These are phyloP conservation scores for Lepisosteus osseus DNA, from an alignment of 2,113 vertebrate genomes.

Conservation along the genomic window DNA sequence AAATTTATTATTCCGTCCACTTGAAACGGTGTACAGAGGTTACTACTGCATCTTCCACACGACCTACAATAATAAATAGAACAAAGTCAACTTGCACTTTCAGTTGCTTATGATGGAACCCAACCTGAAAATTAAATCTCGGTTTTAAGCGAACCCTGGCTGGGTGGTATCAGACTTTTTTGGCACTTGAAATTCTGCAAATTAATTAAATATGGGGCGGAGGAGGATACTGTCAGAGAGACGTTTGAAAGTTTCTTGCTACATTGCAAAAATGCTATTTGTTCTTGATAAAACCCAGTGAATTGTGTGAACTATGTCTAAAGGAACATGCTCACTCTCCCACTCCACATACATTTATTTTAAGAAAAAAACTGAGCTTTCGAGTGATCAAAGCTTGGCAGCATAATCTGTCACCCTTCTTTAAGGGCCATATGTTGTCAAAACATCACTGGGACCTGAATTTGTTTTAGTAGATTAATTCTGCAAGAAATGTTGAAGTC, in stretches of 20 bases:
- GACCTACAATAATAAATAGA: slow-evolving; percentile 64
- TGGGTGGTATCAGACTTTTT: neutral
- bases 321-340: neutral
- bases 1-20: slow-evolving; percentile 77
- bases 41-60: slow-evolving; percentile 60
- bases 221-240: too few relatives aligned
- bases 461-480: too few relatives aligned
- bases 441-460: too few relatives aligned
- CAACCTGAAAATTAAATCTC: neutral
- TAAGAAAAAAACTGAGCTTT: too few relatives aligned
- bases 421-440: too few relatives aligned
- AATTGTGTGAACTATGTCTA: neutral
- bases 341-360: neutral
- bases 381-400: too few relatives aligned
- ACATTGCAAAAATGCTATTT: too few relatives aligned
- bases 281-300: too few relatives aligned
- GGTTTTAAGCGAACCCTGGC: neutral
- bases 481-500: too few relatives aligned
- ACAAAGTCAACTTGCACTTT: slow-evolving; percentile 4
- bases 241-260: too few relatives aligned
- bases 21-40: slow-evolving; percentile 58
- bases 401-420: too few relatives aligned
- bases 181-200: neutral
- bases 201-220: neutral
- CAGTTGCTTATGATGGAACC: neutral